phyloP scores from a whole-genome alignment of 2,888 invertebrate species.

The Standfussiana lucernea region DNA sequence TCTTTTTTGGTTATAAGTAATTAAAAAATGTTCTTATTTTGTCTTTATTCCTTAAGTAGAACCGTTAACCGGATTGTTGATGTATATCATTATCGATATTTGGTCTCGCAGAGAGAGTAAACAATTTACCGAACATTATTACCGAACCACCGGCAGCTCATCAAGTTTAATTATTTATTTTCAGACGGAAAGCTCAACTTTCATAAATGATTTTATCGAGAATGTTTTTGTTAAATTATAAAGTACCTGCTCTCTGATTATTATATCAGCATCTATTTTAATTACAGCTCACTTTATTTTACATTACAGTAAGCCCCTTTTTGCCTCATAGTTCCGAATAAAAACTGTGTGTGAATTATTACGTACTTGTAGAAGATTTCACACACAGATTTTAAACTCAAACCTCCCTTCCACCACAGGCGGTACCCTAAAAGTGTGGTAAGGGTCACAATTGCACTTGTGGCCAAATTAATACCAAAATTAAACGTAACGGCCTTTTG shows the following conservation, averaged over 20 bases:
- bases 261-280: constrained; percentile 18
- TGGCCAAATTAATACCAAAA: not conserved
- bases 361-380: not conserved
- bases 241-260: not conserved
- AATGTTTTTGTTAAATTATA: constrained; percentile 5
- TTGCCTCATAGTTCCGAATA: not conserved
- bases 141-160: not conserved
- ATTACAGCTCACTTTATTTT: constrained; percentile 9
- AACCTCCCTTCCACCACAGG: too few relatives aligned
- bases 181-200: not conserved
- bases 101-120: constrained; percentile 7
- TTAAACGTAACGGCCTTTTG: not conserved
- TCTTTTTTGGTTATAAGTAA: not conserved
- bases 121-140: constrained; percentile 17
- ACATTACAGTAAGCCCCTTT: not conserved
- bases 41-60: not conserved
- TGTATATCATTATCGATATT: not conserved
- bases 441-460: not conserved
- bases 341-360: not conserved
- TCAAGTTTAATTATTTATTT: constrained; percentile 26
- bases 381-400: too few relatives aligned
- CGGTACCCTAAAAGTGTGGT: not conserved
- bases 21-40: not conserved
- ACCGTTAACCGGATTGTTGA: not conserved
- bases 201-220: constrained; percentile 4